Conservation (phyloP, 1,140 invertebrate genomes). For the Liolophura sinensis region DNA sequence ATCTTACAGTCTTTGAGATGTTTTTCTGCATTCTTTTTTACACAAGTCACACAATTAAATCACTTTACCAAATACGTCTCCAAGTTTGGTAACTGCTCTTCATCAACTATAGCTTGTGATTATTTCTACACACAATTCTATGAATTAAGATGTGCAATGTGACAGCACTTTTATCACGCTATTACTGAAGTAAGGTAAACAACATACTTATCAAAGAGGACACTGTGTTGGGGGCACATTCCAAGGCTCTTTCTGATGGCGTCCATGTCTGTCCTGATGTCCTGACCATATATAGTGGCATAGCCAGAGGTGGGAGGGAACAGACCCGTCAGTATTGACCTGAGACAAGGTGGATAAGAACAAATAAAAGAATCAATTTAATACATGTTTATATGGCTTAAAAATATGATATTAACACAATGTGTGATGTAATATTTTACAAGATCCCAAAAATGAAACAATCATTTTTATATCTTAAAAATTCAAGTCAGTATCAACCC, state of each 20-base stretch:
- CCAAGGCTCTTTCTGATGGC: constrained; percentile 65
- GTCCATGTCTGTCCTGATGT: constrained; percentile 67
- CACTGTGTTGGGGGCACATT: constrained; percentile 71
- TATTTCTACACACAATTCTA: too few relatives aligned
- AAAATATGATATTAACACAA: too few relatives aligned
- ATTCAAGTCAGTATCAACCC: too few relatives aligned
- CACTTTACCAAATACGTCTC: not conserved
- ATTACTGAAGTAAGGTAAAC: not conserved
- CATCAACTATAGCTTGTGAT: too few relatives aligned
- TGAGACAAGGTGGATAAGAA: constrained; percentile 15
- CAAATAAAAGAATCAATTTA: not conserved
- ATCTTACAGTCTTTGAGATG: not conserved
- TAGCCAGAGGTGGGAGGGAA: constrained; percentile 66
- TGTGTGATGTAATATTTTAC: too few relatives aligned
- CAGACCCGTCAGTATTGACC: constrained; percentile 70
- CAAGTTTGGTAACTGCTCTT: not conserved
- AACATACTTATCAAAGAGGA: constrained; percentile 65
- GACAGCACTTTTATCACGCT: too few relatives aligned
- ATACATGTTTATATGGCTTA: too few relatives aligned
- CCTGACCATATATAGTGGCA: constrained; percentile 64
- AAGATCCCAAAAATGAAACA: too few relatives aligned
- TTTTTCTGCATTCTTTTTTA: not conserved
- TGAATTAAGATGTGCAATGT: too few relatives aligned
- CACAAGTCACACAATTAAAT: not conserved
- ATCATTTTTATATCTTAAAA: too few relatives aligned